Percentiles rank a stretch among this genome's conserved stretches.
Evolutionary conservation across 2,113 vertebrate species (phyloP).

Genomic region (Colossoma macropomum): DNA sequence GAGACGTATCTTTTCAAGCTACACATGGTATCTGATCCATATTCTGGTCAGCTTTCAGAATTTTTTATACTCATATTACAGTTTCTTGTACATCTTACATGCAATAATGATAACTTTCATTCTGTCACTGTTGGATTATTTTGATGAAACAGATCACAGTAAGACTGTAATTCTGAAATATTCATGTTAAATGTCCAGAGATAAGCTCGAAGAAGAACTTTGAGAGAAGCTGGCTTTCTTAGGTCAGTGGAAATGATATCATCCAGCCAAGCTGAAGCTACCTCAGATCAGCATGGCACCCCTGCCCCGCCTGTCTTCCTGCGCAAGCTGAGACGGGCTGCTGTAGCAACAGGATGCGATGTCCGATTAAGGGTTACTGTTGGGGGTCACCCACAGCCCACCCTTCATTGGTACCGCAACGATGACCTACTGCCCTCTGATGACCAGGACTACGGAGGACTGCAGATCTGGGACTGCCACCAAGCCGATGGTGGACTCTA

Average conservation of each 20-base stretch:
- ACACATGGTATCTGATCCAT: no score
- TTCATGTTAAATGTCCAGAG: not conserved
- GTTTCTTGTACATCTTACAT: no score
- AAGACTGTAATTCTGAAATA: not conserved
- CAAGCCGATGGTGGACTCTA: constrained; percentile 86
- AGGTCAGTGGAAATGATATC: constrained; percentile 62
- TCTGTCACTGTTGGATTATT: not conserved
- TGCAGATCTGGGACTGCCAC: constrained; percentile 89
- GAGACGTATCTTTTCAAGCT: no score
- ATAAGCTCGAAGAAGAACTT: not conserved
- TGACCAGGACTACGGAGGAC: constrained; percentile 82
- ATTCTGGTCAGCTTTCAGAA: no score
- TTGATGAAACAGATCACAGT: constrained; percentile 25
- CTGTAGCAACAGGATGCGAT: constrained; percentile 86
- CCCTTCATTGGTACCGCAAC: constrained; percentile 88
- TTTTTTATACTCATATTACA: no score
- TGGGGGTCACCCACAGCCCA: constrained; percentile 82
- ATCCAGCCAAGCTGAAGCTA: constrained; percentile 81
- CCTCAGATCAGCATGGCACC: constrained; percentile 28
- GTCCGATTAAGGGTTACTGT: constrained; percentile 86
- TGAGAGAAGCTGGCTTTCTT: not conserved
- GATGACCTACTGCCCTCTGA: constrained; percentile 73
- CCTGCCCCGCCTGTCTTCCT: constrained; percentile 77
- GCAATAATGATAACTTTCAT: no score
- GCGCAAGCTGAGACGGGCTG: constrained; percentile 87